Evolutionary conservation across 64 coral and sea anemone genomes (phyloP).

Genomic region (Pocillopora damicornis): DNA sequence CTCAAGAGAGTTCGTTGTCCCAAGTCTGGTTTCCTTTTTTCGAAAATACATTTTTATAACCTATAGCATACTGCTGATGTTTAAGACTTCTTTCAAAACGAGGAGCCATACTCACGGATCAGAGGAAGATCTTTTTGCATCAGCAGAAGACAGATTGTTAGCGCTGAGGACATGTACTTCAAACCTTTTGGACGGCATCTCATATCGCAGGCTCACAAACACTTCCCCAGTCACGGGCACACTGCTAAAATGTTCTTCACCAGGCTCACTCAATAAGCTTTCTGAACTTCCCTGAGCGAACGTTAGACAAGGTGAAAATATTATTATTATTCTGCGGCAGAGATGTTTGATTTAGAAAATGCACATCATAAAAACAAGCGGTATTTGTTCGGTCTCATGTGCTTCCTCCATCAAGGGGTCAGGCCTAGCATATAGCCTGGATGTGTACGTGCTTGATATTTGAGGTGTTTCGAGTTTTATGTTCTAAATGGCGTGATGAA

Average conservation of each 20-base stretch:
- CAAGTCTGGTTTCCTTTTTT: no score
- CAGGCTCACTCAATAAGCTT: constrained; percentile 6
- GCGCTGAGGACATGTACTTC: constrained; percentile 69
- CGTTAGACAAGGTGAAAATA: neutral
- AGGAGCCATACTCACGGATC: constrained; percentile 59
- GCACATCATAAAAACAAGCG: no score
- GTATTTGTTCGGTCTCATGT: no score
- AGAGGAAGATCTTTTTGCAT: constrained; percentile 58
- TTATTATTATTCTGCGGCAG: neutral
- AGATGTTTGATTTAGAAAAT: no score
- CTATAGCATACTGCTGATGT: no score
- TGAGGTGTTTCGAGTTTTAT: no score
- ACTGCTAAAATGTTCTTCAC: constrained; percentile 26
- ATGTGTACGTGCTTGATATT: no score
- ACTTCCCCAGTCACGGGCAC: constrained; percentile 57
- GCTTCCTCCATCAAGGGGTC: no score
- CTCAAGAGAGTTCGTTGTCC: no score
- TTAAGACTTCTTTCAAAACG: neutral
- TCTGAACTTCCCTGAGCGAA: constrained; percentile 25
- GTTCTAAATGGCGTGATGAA: no score
- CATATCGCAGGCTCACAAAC: constrained; percentile 67
- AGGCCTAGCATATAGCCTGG: no score
- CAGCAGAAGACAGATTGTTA: constrained; percentile 66
- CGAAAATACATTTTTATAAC: no score
- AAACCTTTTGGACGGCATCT: constrained; percentile 56